Conservation (phyloP, 2,797 vertebrate genomes). For the Phrynocephalus forsythii region DNA sequence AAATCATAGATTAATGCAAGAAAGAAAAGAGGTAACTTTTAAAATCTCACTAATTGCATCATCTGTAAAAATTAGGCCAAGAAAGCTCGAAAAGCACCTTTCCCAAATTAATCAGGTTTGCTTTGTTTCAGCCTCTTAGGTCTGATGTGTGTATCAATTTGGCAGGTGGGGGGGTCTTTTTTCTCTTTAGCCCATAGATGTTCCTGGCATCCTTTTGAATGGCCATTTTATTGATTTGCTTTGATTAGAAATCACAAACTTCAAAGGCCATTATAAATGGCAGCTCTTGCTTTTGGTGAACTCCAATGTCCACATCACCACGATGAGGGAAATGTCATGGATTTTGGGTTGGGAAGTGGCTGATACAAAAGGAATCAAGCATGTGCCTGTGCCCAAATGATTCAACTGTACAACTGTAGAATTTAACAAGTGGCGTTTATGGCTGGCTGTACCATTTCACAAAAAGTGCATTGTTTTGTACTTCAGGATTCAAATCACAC, state of each 20-base stretch:
- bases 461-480: not conserved
- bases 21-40: not conserved
- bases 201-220: not conserved
- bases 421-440: not conserved
- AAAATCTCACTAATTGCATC: not conserved
- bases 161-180: no score
- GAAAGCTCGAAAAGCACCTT: not conserved
- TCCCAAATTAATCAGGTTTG: not conserved
- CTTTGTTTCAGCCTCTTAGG: not conserved
- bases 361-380: not conserved
- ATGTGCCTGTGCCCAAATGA: not conserved
- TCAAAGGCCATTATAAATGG: not conserved
- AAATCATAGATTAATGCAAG: not conserved
- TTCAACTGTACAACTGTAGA: not conserved
- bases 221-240: not conserved
- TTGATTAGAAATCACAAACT: not conserved
- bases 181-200: not conserved
- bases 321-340: not conserved
- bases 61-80: not conserved
- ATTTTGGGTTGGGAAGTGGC: not conserved
- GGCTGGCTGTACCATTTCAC: not conserved
- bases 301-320: not conserved
- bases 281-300: conserved; percentile 1
- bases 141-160: not conserved
- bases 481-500: not conserved